These are phyloP conservation scores for Lutraria rhynchaena DNA, from an alignment of 1,140 invertebrate species.

Conservation along the genomic window DNA sequence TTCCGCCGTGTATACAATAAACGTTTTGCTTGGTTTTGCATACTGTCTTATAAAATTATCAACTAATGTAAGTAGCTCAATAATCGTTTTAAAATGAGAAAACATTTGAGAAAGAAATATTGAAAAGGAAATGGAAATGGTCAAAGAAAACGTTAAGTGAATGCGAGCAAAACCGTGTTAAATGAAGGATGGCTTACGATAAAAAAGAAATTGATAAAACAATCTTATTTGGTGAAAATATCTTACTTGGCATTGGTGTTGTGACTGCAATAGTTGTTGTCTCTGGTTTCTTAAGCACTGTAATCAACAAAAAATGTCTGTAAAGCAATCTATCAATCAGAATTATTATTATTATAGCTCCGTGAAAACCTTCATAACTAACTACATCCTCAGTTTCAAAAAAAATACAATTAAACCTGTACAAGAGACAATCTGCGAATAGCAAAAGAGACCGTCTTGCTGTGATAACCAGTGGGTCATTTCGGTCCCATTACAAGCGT, in stretches of 20 bases:
- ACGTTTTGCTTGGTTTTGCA: too few relatives aligned
- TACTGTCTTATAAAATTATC: too few relatives aligned
- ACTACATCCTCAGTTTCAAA: too few relatives aligned
- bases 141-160: neutral
- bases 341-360: too few relatives aligned
- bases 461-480: too few relatives aligned
- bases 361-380: too few relatives aligned
- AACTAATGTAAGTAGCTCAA: neutral
- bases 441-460: too few relatives aligned
- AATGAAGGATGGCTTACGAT: neutral
- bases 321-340: too few relatives aligned
- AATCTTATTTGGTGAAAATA: neutral
- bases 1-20: too few relatives aligned
- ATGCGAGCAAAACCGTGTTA: neutral
- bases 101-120: neutral
- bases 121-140: neutral
- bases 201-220: neutral
- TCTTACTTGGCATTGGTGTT: slow-evolving; percentile 28
- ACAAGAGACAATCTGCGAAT: too few relatives aligned
- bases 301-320: slow-evolving; percentile 1
- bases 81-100: neutral
- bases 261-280: slow-evolving; percentile 13
- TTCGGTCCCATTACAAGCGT: too few relatives aligned
- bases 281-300: slow-evolving; percentile 27
- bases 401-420: too few relatives aligned